Conservation (phyloP, 2,797 vertebrate species). For the Schizopygopsis pylzovi region DNA sequence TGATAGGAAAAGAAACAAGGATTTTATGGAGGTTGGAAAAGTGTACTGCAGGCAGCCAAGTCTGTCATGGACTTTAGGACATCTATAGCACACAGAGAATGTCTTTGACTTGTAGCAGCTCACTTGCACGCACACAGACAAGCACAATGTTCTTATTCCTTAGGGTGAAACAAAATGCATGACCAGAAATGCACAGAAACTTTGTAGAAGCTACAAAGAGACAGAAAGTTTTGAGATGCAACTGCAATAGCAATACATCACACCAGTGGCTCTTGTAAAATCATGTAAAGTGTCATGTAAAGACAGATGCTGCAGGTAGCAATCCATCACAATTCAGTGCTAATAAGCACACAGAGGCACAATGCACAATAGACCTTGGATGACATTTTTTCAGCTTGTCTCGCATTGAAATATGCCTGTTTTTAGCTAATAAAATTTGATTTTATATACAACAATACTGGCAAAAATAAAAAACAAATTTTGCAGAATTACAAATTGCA, state of each 20-base stretch:
- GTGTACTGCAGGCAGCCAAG: conserved; percentile 54
- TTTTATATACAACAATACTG: background rate
- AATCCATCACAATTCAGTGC: conserved; percentile 41
- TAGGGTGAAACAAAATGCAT: conserved; percentile 22
- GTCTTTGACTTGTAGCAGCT: conserved; percentile 10
- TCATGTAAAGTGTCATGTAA: conserved; percentile 40
- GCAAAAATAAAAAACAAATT: background rate
- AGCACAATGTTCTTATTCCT: background rate
- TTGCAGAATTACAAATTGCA: background rate
- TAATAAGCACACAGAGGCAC: conserved; percentile 31
- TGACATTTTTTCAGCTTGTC: conserved; percentile 22
- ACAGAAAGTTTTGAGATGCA: conserved; percentile 2
- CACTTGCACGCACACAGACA: conserved; percentile 10
- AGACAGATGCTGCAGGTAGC: conserved; percentile 6
- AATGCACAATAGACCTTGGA: conserved; percentile 17
- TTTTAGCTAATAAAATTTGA: conserved; percentile 9
- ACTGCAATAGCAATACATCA: conserved; percentile 16
- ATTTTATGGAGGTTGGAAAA: conserved; percentile 50
- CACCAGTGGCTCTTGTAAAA: conserved; percentile 18
- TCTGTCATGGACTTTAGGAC: conserved; percentile 49
- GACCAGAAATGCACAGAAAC: conserved; percentile 28
- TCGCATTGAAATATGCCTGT: conserved; percentile 5
- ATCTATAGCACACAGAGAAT: conserved; percentile 45
- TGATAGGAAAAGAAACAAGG: conserved; percentile 31
- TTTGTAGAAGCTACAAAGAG: conserved; percentile 17